A percentile compares a stretch with the other conserved stretches of the same genome.
Evolutionary conservation across 2,797 vertebrate genomes (phyloP).

Genomic region (Acanthiza pusilla): DNA sequence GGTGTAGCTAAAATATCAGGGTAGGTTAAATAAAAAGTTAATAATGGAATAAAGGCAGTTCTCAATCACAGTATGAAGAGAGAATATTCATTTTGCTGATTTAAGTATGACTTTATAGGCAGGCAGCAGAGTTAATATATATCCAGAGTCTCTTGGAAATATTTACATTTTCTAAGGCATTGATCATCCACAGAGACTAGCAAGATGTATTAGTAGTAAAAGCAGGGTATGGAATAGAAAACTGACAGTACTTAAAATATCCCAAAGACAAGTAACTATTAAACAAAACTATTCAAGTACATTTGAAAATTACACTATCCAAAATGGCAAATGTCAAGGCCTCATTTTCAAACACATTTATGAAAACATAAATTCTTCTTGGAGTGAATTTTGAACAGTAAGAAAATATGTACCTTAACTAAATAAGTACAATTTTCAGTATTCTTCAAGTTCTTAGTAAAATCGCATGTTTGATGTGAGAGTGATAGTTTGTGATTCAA

Average conservation of each 20-base stretch:
- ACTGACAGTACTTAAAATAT: not conserved
- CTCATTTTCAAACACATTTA: not conserved
- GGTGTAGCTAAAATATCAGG: not conserved
- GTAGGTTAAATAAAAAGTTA: not conserved
- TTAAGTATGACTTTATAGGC: not conserved
- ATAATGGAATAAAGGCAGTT: not conserved
- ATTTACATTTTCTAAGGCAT: not conserved
- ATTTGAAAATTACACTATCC: not conserved
- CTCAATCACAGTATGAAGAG: not conserved
- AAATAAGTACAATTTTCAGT: not conserved
- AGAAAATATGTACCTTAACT: not conserved
- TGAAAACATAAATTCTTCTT: not conserved
- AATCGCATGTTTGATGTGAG: not conserved
- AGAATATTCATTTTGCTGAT: not conserved
- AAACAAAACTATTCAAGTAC: not conserved
- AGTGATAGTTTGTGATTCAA: not conserved
- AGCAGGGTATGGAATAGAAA: not conserved
- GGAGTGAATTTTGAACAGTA: not conserved
- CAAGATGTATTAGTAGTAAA: not conserved
- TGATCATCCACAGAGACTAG: not conserved
- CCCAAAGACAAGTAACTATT: not conserved
- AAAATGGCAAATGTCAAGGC: not conserved
- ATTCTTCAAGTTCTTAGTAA: not conserved
- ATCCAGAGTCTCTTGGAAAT: not conserved
- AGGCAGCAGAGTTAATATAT: not conserved